Evolutionary conservation across 2,797 vertebrate genomes (phyloP), one percentile per base, ranked within the genome.

Genomic region (Pipistrellus kuhlii): DNA sequence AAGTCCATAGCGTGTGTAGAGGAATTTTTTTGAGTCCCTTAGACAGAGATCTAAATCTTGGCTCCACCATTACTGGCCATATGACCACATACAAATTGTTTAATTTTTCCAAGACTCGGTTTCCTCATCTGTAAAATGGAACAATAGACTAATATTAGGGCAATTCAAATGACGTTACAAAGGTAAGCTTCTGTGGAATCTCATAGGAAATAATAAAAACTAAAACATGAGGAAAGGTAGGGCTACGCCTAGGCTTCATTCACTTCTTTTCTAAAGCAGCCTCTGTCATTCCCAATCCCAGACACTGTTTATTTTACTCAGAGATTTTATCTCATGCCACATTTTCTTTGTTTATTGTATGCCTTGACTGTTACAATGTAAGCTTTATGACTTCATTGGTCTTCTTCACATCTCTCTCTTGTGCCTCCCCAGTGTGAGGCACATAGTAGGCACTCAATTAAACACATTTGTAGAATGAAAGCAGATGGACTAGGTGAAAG

Each of bases 101-200:
- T 38, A 77, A 66, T 18, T 83, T 85, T 71, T 75, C 30, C 6
- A 35, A 93, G 59, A 46, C 15, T 95, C 30, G 38, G n/a, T 83
- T 88, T 90, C 11, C 23, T 87, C 66, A 57, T 32, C 76, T 73
- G 7, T 81, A 89, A 92, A 93, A 90, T 41, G 41, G n/a, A 18
- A 85, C 38, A 77, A 30, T 11, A 64, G 12, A 35, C 1, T 44
- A 9, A 35, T 51, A 14, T 57, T 84, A 48, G 11, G n/a, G 20
- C 32, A 13, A 44, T 46, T 95, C 32, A 59, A 76, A 51, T 57
- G 10, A 85, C 35, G 12, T 90, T 91, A 76, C 2, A 77, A 85
- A 92, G 20, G 55, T 68, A 93, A 93, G 32, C 21, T n/a, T 75
- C 15, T 15, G 2, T 59, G 44, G 0, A 21, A 38, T 88, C 66